phyloP scores from a whole-genome alignment of 1,140 invertebrate genomes.

The Dendroctonus valens region DNA sequence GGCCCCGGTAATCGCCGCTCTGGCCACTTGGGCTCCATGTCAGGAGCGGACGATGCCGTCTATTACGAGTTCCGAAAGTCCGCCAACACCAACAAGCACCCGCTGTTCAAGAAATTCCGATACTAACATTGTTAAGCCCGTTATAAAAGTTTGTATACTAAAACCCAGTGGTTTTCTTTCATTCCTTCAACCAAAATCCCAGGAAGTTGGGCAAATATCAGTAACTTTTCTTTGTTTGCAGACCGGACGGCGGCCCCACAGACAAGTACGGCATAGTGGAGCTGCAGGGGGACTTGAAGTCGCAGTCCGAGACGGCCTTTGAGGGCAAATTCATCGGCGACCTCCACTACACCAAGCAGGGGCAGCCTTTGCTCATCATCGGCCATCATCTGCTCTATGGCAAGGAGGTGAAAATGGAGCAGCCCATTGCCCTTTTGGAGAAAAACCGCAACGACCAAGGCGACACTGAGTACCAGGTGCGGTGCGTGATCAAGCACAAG shows the following conservation, averaged over 20 bases:
- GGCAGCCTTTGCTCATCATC: slow-evolving; percentile 81
- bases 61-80: slow-evolving; percentile 84
- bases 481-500: slow-evolving; percentile 80
- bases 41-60: slow-evolving; percentile 92
- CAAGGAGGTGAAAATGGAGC: slow-evolving; percentile 77
- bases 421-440: slow-evolving; percentile 80
- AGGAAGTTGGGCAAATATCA: too few relatives aligned
- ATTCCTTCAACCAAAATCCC: too few relatives aligned
- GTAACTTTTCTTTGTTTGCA: not conserved
- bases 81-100: slow-evolving; percentile 65
- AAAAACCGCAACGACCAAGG: slow-evolving; percentile 53
- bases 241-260: slow-evolving; percentile 15
- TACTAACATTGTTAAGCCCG: slow-evolving; percentile 49
- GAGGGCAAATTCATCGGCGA: slow-evolving; percentile 75
- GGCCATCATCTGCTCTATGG: slow-evolving; percentile 91
- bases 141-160: too few relatives aligned
- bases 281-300: slow-evolving; percentile 80
- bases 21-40: slow-evolving; percentile 86
- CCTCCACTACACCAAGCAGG: slow-evolving; percentile 73
- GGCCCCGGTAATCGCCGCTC: slow-evolving; percentile 54
- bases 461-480: slow-evolving; percentile 64
- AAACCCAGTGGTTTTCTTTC: too few relatives aligned
- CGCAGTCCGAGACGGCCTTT: slow-evolving; percentile 55
- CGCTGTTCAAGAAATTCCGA: slow-evolving; percentile 94
- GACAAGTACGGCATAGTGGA: slow-evolving; percentile 75